These are phyloP conservation scores for Cryptocephalus moraei DNA, from an alignment of 2,888 invertebrate genomes.

Conservation along the genomic window DNA sequence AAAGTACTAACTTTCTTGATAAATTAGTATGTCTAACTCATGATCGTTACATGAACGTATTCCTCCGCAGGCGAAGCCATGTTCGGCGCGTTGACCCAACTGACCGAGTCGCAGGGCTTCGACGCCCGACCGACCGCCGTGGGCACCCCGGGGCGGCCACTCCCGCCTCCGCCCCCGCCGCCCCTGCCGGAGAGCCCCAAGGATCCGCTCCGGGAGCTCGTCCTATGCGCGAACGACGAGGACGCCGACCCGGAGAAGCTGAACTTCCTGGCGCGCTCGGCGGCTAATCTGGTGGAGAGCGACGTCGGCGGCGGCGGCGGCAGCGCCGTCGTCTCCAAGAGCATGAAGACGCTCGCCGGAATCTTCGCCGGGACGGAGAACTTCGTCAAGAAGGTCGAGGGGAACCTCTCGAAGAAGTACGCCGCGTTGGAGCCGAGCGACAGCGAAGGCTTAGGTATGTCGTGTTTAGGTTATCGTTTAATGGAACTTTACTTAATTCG, in stretches of 20 bases:
- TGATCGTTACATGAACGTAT: no score
- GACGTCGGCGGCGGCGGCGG: conserved; percentile 30
- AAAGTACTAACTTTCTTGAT: no score
- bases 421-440: conserved; percentile 49
- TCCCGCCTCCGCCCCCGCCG: conserved; percentile 5
- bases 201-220: conserved; percentile 56
- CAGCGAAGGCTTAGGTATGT: conserved; percentile 50
- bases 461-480: no score
- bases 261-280: conserved; percentile 49
- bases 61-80: conserved; percentile 17
- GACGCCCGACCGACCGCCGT: conserved; percentile 1
- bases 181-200: conserved; percentile 11
- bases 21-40: no score
- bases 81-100: conserved; percentile 29
- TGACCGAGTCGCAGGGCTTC: conserved; percentile 25
- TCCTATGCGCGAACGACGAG: conserved; percentile 45
- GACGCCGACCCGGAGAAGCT: conserved; percentile 40
- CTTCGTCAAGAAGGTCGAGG: conserved; percentile 34
- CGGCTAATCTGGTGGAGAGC: conserved; percentile 47
- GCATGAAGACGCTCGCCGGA: conserved; percentile 33
- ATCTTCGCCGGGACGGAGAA: conserved; percentile 35
- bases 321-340: neutral
- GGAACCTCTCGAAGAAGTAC: conserved; percentile 33
- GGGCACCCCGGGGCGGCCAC: conserved; percentile 5
- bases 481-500: no score